Evolutionary conservation across 2,888 invertebrate species (phyloP), one percentile per base, ranked within the genome.

Genomic region (Euzophera pinguis): DNA sequence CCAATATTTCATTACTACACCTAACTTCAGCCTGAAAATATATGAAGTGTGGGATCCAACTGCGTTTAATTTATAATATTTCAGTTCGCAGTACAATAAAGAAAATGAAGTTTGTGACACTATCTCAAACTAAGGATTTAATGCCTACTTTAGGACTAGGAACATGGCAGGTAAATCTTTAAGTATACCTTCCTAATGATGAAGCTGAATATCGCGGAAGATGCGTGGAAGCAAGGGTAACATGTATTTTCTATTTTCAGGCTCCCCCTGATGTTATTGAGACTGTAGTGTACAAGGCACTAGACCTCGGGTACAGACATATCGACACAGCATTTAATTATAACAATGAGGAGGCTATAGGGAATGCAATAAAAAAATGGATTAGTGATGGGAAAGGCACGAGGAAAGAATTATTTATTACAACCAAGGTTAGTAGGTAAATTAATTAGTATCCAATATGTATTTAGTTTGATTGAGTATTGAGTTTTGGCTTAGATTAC

Each of bases 261-360:
- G 93, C 94, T 29, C 91, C 92, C 59, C 78, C 93, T 4, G 91
- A 93, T 58, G 93, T 94, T 61, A 91, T 94, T 34, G 92, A 93
- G 74, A 74, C 80, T 9, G 92, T 92, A 7, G 91, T 96, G 0
- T 86, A 91, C 50, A 86, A 86, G 52, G 95, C 95, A 22, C 78
- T 96, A 56, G 91, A 94, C 47, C 79, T 86, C 59, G 95, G 96
- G 27, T 96, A 96, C 69, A 91, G 94, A 60, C 95, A 95, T 62
- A 94, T 94, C 61, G 96, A 96, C 73, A 96, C 96, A 9, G 96
- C 96, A 27, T 94, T 93, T 71, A 94, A 94, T 81, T 96, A 96
- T 69, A 93, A 93, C 59, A 96, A 95, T 65, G 96, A 96, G 78
- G 93, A 93, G 60, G 91, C 93, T 1, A 94, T 96, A 60, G 96